phyloP scores from a whole-genome alignment of 2,113 vertebrate genomes.

The Prionailurus bengalensis region DNA sequence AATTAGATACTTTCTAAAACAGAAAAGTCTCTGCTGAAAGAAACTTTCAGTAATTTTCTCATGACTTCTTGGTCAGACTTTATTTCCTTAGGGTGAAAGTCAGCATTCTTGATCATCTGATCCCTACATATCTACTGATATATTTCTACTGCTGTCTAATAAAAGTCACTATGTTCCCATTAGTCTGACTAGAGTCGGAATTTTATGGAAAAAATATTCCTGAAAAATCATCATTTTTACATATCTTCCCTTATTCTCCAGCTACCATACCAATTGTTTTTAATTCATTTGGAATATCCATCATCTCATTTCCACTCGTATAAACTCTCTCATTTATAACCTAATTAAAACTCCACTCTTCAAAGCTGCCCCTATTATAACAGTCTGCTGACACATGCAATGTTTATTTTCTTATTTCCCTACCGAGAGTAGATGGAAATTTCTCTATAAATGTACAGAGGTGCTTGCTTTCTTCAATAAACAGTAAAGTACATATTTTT shows the following conservation, averaged over 20 bases:
- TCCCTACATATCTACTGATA: neutral
- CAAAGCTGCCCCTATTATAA: neutral
- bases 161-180: neutral
- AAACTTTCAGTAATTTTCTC: neutral
- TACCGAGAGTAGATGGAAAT: neutral
- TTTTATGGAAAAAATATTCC: neutral
- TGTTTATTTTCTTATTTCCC: conserved; percentile 34
- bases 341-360: neutral
- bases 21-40: neutral
- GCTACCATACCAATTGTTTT: neutral
- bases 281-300: neutral
- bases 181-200: neutral
- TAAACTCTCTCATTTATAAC: neutral
- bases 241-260: neutral
- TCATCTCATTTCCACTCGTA: neutral
- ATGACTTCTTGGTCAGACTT: neutral
- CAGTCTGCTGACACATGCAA: neutral
- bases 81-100: neutral
- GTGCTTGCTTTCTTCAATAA: neutral
- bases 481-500: neutral
- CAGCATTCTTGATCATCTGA: neutral
- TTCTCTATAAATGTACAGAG: neutral
- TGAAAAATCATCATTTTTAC: neutral
- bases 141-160: neutral
- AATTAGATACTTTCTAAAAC: neutral